Evolutionary conservation across 1,140 invertebrate genomes (phyloP), one percentile per base, ranked within the genome.

Genomic region (Drosophila mayri): DNA sequence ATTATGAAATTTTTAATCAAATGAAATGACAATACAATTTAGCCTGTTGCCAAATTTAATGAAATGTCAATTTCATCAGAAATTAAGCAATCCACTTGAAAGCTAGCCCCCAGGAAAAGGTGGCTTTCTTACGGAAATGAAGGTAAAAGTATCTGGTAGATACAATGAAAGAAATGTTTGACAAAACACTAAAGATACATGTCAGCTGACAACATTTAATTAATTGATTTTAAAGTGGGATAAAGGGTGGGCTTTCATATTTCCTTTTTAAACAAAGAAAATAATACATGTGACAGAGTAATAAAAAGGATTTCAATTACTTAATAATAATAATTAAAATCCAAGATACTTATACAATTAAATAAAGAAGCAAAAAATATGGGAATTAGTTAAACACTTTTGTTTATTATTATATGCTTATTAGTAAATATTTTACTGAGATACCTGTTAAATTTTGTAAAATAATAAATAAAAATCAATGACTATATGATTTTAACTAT

Each of bases 1-100:
- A 85, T 85, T 85, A 86, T 86, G 73, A 86, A 86, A 77, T 81
- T 81, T 86, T 79, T 83, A 86, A 86, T 83, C 83, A 87, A 86
- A 86, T 87, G 54, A 87, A 87, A 86, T 83, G 76, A 86, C 83
- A 87, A 88, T 79, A 76, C 71, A 80, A 85, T 81, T 80, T 74
- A 66, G 41, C 20, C 35, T 20, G 41, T 58, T 46, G 70, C 54
- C 44, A 50, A 72, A 72, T 72, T 49, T 59, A 73, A 72, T 73
- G 43, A 73, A 73, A 72, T 60, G 66, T 72, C 68, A 62, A 73
- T 73, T 73, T 72, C 25, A 25, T 9, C 20, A 40, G 11, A 40
- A 20, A 25, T 57, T 68, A 57, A 20, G 28, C 4, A 68, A 71
- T 47, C n/a, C 40, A 32, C 49, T 57, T 32, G 16, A 55, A 68